Evolutionary conservation across 2,113 vertebrate species (phyloP), one percentile per base, ranked within the genome.

Genomic region (Pachypanchax playfairii): DNA sequence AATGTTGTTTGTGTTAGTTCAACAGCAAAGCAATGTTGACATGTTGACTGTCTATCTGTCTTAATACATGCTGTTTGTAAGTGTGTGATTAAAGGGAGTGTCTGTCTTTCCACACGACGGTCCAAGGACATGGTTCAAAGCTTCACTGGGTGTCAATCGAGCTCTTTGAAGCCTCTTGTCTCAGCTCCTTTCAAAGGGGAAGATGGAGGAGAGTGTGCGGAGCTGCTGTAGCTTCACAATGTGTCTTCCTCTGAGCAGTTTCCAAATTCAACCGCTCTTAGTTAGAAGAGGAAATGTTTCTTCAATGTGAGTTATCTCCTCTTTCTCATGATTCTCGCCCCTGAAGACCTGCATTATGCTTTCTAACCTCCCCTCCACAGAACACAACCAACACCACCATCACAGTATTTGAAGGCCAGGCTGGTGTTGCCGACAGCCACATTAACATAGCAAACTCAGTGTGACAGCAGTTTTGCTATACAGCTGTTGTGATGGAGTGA

Each of bases 381-480:
- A 74, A 70, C 57, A 65, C 56, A n/a, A 44, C 68, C 31, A 60
- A 33, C 47, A 65, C 66, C 66, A 60, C 50, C 60, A 81, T 80
- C 70, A 29, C 55, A 54, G 42, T 29, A 55, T 66, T 79, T 80
- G 62, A 57, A 67, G 66, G 61, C 52, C 62, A 61, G 70, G 51
- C 43, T 47, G 47, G 70, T 57, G 53, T 74, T 42, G 67, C 81
- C 77, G 57, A 39, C 73, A 88, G 79, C 77, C 68, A 82, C 76
- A 83, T 86, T 82, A 87, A 76, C 84, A 85, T 80, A 77, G 81
- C 76, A 86, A 87, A 86, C 76, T 72, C 67, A 5, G 79, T 64
- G 55, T 86, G 85, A 87, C 86, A 84, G 80, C 81, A 77, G 83
- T 86, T 87, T 86, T 86, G 85, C 80, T 83, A 80, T 75, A 80